Percentiles rank a stretch among this genome's conserved stretches.
These are phyloP conservation scores for Paralichthys olivaceus DNA, from an alignment of 2,113 vertebrate species.

Conservation along the genomic window DNA sequence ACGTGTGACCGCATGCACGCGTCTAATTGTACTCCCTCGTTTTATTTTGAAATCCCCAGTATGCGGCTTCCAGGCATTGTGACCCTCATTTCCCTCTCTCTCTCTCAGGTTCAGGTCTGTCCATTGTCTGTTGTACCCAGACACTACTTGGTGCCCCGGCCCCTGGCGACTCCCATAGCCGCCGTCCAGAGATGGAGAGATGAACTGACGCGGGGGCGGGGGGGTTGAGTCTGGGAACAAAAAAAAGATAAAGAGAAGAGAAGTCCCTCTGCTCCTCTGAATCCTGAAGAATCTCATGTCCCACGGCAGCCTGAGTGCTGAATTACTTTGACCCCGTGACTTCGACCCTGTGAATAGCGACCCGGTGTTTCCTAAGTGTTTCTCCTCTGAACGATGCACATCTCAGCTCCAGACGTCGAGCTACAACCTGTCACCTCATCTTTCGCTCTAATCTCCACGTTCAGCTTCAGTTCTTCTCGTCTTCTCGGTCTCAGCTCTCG, in stretches of 20 bases:
- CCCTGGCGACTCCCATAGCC: conserved; percentile 74
- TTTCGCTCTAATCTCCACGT: too few relatives aligned
- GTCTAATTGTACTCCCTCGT: conserved; percentile 37
- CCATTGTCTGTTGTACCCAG: conserved; percentile 93
- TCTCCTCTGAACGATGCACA: too few relatives aligned
- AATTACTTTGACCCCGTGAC: not conserved
- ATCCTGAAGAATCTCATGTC: not conserved
- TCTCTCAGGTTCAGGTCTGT: conserved; percentile 90
- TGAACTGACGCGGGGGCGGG: conserved; percentile 50
- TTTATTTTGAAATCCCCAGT: conserved; percentile 69
- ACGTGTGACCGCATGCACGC: not conserved
- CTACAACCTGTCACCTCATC: too few relatives aligned
- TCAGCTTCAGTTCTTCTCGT: too few relatives aligned
- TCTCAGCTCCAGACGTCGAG: too few relatives aligned
- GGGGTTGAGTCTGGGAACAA: not conserved
- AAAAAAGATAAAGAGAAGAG: not conserved
- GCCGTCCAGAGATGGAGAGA: conserved; percentile 46
- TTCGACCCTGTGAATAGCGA: too few relatives aligned
- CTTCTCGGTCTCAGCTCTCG: too few relatives aligned
- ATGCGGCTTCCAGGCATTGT: conserved; percentile 69
- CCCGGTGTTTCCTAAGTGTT: too few relatives aligned
- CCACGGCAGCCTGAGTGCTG: too few relatives aligned
- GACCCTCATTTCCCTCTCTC: conserved; percentile 53
- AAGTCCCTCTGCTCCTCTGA: not conserved
- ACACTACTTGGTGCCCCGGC: conserved; percentile 91